These are phyloP conservation scores for Euura lappo DNA, from an alignment of 1,140 invertebrate genomes.

Conservation along the genomic window DNA sequence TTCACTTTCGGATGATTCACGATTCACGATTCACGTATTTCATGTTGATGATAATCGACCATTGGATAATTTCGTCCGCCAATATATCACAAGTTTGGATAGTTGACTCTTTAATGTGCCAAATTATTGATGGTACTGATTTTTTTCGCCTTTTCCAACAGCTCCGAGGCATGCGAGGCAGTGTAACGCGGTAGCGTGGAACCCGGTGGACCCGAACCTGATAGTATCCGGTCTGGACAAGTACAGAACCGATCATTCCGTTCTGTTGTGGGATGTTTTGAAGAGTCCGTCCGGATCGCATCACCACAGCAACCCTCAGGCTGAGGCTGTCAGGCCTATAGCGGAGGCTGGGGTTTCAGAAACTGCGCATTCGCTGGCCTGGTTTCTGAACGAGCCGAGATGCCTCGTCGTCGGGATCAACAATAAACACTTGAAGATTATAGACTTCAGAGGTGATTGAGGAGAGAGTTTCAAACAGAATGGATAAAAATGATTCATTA, in stretches of 20 bases:
- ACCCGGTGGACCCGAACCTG: conserved; percentile 81
- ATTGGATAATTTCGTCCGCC: no score
- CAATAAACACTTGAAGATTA: conserved; percentile 87
- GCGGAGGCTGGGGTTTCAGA: conserved; percentile 80
- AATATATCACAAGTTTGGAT: background rate
- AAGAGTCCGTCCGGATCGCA: conserved; percentile 56
- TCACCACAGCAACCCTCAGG: conserved; percentile 43
- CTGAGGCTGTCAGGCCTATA: conserved; percentile 61
- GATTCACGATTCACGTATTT: no score
- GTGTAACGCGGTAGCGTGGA: conserved; percentile 90
- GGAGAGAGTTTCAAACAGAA: no score
- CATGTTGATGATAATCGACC: no score
- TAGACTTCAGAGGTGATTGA: conserved; percentile 84
- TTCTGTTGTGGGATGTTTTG: conserved; percentile 81
- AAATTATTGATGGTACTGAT: conserved; percentile 28
- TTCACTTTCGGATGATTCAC: no score
- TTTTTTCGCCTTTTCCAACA: conserved; percentile 46
- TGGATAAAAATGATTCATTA: conserved; percentile 15
- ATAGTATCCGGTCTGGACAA: conserved; percentile 87
- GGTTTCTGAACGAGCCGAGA: conserved; percentile 78
- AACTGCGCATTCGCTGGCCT: conserved; percentile 82
- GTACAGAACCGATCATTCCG: conserved; percentile 80
- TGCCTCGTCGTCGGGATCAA: conserved; percentile 87
- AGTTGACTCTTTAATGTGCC: background rate
- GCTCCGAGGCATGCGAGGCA: conserved; percentile 81